phyloP scores from a whole-genome alignment of 2,888 invertebrate species.

The Cephus pygmeus region DNA sequence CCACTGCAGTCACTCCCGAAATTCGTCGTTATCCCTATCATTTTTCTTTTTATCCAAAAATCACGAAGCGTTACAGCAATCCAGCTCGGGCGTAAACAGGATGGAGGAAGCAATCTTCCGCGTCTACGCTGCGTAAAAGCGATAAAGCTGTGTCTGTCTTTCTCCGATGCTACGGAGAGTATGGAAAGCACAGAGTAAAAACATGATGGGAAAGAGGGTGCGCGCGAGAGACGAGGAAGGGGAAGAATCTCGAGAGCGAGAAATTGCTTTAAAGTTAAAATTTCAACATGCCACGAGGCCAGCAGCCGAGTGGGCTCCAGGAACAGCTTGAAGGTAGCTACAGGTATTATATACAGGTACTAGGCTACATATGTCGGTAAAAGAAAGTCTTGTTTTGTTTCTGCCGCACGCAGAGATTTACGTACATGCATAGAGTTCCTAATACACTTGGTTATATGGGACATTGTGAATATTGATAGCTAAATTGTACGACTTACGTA shows the following conservation, averaged over 20 bases:
- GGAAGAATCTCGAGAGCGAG: neutral
- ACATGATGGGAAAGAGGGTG: neutral
- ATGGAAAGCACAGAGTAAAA: constrained; percentile 8
- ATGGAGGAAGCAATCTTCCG: neutral
- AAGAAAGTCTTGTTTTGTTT: neutral
- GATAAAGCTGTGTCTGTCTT: neutral
- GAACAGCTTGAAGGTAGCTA: neutral
- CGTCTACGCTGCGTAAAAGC: neutral
- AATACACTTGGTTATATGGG: neutral
- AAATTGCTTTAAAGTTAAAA: neutral
- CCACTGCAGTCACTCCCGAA: neutral
- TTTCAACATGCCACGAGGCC: neutral
- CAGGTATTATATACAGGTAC: neutral
- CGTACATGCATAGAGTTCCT: neutral
- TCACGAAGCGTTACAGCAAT: neutral
- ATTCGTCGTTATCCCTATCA: neutral
- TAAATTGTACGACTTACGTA: constrained; percentile 50
- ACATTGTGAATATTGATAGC: neutral
- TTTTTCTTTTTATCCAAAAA: neutral
- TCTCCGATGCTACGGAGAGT: neutral
- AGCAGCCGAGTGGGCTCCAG: neutral
- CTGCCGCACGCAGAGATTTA: neutral
- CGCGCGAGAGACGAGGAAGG: neutral
- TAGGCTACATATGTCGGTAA: neutral
- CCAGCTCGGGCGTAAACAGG: neutral